phyloP scores from a whole-genome alignment of 2,888 invertebrate genomes.

The Sericinus montela region DNA sequence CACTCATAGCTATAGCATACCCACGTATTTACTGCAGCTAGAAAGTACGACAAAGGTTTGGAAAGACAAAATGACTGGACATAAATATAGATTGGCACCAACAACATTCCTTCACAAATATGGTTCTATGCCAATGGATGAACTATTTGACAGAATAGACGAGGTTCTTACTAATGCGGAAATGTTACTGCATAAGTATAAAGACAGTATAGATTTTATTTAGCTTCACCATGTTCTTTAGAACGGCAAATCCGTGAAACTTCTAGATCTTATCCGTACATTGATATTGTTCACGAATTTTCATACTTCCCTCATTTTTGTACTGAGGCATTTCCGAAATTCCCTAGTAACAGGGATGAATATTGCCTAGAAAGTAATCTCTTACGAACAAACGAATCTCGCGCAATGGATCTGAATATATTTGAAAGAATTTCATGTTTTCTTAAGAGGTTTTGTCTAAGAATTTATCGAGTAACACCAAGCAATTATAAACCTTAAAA shows the following conservation, averaged over 20 bases:
- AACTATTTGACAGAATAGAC: constrained; percentile 77
- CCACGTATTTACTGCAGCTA: constrained; percentile 84
- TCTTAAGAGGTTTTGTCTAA: constrained; percentile 64
- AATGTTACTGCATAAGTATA: constrained; percentile 65
- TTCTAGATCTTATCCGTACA: constrained; percentile 55
- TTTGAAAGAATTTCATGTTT: constrained; percentile 65
- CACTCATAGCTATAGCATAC: constrained; percentile 87
- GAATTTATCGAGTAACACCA: constrained; percentile 56
- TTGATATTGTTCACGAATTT: constrained; percentile 71
- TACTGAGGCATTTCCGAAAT: constrained; percentile 84
- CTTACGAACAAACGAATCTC: constrained; percentile 49
- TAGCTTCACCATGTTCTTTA: constrained; percentile 85
- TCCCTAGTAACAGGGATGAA: constrained; percentile 55
- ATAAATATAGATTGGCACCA: constrained; percentile 81
- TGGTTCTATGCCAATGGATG: constrained; percentile 80
- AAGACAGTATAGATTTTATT: constrained; percentile 83
- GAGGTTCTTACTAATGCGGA: constrained; percentile 80
- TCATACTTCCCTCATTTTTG: constrained; percentile 88
- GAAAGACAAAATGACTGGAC: constrained; percentile 75
- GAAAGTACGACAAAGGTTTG: constrained; percentile 81
- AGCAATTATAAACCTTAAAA: constrained; percentile 16
- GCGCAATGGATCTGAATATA: constrained; percentile 51
- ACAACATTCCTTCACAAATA: constrained; percentile 86
- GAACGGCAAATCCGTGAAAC: constrained; percentile 75
- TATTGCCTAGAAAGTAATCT: constrained; percentile 41